Percentiles rank a stretch among this genome's conserved stretches.
These are phyloP conservation scores for Corvus hawaiiensis DNA, from an alignment of 2,113 vertebrate genomes.

Conservation along the genomic window DNA sequence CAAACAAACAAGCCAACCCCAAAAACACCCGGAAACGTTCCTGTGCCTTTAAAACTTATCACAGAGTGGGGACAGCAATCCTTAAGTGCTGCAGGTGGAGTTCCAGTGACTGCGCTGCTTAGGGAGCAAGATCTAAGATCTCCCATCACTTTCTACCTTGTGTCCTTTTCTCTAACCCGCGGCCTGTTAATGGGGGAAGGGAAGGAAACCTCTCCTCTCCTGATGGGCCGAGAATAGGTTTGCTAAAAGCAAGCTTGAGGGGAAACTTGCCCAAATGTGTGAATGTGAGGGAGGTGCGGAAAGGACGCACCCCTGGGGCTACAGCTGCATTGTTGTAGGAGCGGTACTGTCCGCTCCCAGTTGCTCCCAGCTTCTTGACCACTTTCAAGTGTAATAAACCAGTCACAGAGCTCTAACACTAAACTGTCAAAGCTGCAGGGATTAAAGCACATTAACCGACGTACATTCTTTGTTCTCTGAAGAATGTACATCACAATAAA, in stretches of 20 bases:
- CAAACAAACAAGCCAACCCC: neutral
- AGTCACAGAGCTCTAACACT: neutral
- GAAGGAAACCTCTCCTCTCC: neutral
- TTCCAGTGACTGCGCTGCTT: neutral
- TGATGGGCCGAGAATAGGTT: neutral
- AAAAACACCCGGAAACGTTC: neutral
- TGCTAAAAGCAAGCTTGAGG: neutral
- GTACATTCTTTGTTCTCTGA: neutral
- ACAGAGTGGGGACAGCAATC: too few species aligned
- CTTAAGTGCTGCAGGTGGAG: neutral
- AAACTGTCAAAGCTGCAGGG: neutral
- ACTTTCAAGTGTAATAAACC: neutral
- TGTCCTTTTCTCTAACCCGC: neutral
- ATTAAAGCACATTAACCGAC: neutral
- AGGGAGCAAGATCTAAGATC: neutral
- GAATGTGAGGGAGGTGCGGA: neutral
- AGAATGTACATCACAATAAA: neutral
- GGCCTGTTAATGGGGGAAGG: too few species aligned
- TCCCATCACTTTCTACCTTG: neutral
- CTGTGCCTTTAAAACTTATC: neutral
- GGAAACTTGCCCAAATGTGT: neutral
- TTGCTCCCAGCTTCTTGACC: neutral
- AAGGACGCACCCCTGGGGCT: neutral
- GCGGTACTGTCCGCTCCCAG: fast-evolving
- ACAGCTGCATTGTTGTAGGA: neutral